Evolutionary conservation across 2,113 vertebrate species (phyloP).

Genomic region (Microcebus tavaratra): DNA sequence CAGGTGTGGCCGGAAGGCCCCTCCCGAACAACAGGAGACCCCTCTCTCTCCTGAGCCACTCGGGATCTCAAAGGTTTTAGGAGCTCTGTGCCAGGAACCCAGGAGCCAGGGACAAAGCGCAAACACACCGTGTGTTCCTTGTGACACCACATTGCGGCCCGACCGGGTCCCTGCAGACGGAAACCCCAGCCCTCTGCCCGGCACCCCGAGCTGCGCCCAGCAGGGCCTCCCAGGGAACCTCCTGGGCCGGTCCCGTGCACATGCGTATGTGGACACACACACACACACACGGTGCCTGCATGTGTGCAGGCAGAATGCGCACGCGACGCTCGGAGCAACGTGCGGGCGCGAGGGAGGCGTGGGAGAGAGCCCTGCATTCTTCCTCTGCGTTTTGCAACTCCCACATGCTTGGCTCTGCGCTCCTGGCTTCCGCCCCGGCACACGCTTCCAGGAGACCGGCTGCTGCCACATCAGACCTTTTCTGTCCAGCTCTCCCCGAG

Average conservation of each 20-base stretch:
- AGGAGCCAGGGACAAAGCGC: background rate
- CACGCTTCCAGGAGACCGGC: too few relatives aligned
- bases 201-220: background rate
- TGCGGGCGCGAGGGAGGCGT: background rate
- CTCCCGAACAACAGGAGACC: fast-evolving
- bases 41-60: background rate
- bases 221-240: background rate
- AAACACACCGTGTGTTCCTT: background rate
- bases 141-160: background rate
- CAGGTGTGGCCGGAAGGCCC: background rate
- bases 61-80: background rate
- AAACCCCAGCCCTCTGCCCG: too few relatives aligned
- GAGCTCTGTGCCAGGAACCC: background rate
- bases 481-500: background rate
- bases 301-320: fast-evolving
- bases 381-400: background rate
- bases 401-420: too few relatives aligned
- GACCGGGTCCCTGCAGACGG: background rate
- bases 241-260: fast-evolving
- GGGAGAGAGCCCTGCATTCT: background rate
- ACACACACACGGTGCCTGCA: fast-evolving
- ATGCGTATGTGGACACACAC: background rate
- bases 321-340: fast-evolving
- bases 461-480: background rate
- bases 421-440: too few relatives aligned